These are phyloP conservation scores for Netelia virgata DNA, from an alignment of 2,888 invertebrate species.

Conservation along the genomic window DNA sequence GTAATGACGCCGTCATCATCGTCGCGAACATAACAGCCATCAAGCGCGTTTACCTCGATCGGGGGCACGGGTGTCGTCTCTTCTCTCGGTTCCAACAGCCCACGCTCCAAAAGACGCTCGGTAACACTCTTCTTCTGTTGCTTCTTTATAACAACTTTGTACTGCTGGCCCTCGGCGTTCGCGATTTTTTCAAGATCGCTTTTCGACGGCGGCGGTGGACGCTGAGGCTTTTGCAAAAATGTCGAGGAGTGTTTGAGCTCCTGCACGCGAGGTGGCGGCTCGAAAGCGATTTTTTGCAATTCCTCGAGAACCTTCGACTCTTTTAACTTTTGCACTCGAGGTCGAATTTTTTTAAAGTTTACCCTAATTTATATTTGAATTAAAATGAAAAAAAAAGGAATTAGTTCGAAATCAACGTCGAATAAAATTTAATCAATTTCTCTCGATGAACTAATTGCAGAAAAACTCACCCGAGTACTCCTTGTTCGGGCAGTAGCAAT, in stretches of 20 bases:
- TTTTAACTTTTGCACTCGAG: slow-evolving; percentile 88
- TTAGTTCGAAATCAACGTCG: neutral
- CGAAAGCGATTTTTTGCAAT: slow-evolving; percentile 79
- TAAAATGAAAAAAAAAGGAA: neutral
- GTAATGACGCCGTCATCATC: slow-evolving; percentile 27
- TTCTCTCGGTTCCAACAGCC: slow-evolving; percentile 78
- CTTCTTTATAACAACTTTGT: slow-evolving; percentile 82
- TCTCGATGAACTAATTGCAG: neutral
- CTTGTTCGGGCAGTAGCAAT: slow-evolving; percentile 88
- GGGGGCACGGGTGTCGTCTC: slow-evolving; percentile 77
- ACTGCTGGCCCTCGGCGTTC: slow-evolving; percentile 74
- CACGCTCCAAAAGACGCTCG: slow-evolving; percentile 79
- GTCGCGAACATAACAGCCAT: slow-evolving; percentile 14
- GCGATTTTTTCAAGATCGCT: slow-evolving; percentile 68
- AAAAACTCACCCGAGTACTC: slow-evolving; percentile 88
- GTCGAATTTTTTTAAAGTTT: slow-evolving; percentile 90
- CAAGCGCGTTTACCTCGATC: slow-evolving; percentile 60
- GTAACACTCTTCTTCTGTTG: slow-evolving; percentile 81
- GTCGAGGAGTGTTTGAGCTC: slow-evolving; percentile 86
- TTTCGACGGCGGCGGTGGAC: slow-evolving; percentile 87
- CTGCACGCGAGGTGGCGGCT: slow-evolving; percentile 77
- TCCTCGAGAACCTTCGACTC: slow-evolving; percentile 89
- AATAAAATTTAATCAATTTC: neutral
- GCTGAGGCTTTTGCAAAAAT: slow-evolving; percentile 91
- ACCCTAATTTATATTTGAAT: slow-evolving; percentile 85